These are phyloP conservation scores for Lamprotornis superbus DNA, from an alignment of 2,113 vertebrate species.

Conservation along the genomic window DNA sequence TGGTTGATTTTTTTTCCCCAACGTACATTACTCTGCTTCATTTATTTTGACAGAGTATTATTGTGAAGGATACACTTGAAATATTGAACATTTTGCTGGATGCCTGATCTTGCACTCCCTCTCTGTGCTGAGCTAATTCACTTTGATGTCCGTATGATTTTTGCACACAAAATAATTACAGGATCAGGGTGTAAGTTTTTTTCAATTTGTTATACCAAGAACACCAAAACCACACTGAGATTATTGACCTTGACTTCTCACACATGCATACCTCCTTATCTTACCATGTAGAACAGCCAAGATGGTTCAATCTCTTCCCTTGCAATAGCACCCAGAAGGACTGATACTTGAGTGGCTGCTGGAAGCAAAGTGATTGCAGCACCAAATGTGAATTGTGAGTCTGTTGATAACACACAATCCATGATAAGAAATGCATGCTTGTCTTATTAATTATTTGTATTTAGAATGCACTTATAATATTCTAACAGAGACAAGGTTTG, in stretches of 20 bases:
- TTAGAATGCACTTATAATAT: not conserved
- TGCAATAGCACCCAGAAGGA: not conserved
- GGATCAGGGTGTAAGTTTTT: not conserved
- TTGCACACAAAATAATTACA: constrained; percentile 23
- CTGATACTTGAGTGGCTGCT: not conserved
- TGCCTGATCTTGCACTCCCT: constrained; percentile 7
- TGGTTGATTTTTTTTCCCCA: not conserved
- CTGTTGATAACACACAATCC: not conserved
- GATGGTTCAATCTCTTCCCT: not conserved
- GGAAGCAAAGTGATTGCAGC: not conserved
- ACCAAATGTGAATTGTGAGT: not conserved
- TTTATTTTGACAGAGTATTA: constrained; percentile 24
- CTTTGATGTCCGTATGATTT: constrained; percentile 27
- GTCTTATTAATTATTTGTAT: constrained; percentile 55
- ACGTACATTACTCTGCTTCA: constrained; percentile 14
- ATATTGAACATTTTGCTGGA: constrained; percentile 31
- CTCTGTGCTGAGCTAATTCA: constrained; percentile 20
- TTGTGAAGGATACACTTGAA: constrained; percentile 38
- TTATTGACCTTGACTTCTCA: constrained; percentile 39
- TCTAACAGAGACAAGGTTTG: not conserved
- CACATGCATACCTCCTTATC: not conserved
- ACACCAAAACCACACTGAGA: not conserved
- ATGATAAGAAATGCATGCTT: constrained; percentile 12
- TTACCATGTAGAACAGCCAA: not conserved
- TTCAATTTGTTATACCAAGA: constrained; percentile 11